A percentile compares a stretch with the other conserved stretches of the same genome.
Conservation (phyloP, 1,140 invertebrate genomes). For the Eciton burchellii region DNA sequence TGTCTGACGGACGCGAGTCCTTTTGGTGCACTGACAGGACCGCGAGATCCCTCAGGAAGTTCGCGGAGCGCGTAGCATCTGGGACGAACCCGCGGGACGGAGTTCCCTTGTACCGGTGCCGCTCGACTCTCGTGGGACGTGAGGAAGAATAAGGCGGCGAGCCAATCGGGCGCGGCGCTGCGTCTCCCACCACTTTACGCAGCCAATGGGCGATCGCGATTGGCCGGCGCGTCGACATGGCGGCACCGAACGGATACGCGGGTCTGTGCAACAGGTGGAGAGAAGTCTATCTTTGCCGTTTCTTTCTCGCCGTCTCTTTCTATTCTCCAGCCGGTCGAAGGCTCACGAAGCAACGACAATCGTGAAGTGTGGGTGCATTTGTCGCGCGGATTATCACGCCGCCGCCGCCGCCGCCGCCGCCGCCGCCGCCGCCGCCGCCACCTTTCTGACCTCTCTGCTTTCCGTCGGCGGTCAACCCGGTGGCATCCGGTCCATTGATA, state of each 20-base stretch:
- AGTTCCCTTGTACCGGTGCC: slow-evolving; percentile 7
- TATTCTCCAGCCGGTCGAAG: not conserved
- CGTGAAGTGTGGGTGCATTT: slow-evolving; percentile 46
- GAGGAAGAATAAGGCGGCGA: slow-evolving; percentile 68
- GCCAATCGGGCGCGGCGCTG: slow-evolving; percentile 75
- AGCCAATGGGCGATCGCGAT: slow-evolving; percentile 77
- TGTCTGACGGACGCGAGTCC: slow-evolving; percentile 27
- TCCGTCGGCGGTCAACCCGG: slow-evolving; percentile 54
- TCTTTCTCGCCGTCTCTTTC: slow-evolving; percentile 15
- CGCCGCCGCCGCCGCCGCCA: slow-evolving; percentile 24
- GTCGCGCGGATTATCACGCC: slow-evolving; percentile 73
- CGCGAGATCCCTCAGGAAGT: slow-evolving; percentile 63
- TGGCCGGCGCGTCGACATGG: slow-evolving; percentile 82
- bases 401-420: slow-evolving; percentile 36
- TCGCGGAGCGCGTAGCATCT: slow-evolving; percentile 54
- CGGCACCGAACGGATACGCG: slow-evolving; percentile 73
- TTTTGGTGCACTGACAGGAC: slow-evolving; percentile 64
- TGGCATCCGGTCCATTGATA: slow-evolving; percentile 52
- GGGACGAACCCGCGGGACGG: slow-evolving; percentile 61
- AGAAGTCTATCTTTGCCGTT: slow-evolving; percentile 33
- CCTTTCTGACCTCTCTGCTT: slow-evolving; percentile 68
- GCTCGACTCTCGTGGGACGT: slow-evolving; percentile 72
- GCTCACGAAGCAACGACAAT: slow-evolving; percentile 6
- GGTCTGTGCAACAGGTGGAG: slow-evolving; percentile 81
- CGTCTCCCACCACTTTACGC: slow-evolving; percentile 76